Percentiles rank a stretch among this genome's conserved stretches.
Evolutionary conservation across 2,888 invertebrate species (phyloP).

Genomic region (Metellina segmentata): DNA sequence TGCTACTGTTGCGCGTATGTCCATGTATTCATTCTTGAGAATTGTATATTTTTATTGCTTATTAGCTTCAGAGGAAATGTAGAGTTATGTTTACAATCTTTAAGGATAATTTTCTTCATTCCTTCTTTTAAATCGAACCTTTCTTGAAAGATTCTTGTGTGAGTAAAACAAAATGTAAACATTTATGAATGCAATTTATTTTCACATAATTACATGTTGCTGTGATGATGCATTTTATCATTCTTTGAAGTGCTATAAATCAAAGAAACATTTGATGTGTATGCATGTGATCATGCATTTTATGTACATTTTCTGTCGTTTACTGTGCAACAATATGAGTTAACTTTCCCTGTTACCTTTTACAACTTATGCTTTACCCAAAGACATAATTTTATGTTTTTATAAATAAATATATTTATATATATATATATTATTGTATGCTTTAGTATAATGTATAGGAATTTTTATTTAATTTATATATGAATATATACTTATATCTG

Average conservation of each 20-base stretch:
- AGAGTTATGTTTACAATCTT: neutral
- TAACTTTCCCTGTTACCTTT: conserved; percentile 18
- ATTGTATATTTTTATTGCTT: neutral
- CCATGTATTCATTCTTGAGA: neutral
- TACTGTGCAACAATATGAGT: conserved; percentile 29
- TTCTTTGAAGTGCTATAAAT: conserved; percentile 1
- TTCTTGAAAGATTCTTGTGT: conserved; percentile 8
- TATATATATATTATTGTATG: conserved; percentile 17
- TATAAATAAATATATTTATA: conserved; percentile 33
- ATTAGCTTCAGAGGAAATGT: neutral
- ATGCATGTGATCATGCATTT: conserved; percentile 3
- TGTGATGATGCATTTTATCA: conserved; percentile 2
- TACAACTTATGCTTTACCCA: conserved; percentile 53
- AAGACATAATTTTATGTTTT: conserved; percentile 58
- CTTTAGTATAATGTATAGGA: conserved; percentile 56
- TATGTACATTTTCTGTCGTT: conserved; percentile 33
- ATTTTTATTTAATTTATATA: conserved; percentile 60
- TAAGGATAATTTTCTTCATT: neutral
- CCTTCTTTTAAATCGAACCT: neutral
- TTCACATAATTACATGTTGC: neutral
- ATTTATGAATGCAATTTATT: neutral
- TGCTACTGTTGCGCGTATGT: conserved; percentile 21
- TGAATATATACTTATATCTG: conserved; percentile 47
- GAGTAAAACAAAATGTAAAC: neutral
- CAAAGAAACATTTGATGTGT: conserved; percentile 25